Base-by-base conservation (phyloP, 2,113 vertebrate species). In the Etia nguti region DNA sequence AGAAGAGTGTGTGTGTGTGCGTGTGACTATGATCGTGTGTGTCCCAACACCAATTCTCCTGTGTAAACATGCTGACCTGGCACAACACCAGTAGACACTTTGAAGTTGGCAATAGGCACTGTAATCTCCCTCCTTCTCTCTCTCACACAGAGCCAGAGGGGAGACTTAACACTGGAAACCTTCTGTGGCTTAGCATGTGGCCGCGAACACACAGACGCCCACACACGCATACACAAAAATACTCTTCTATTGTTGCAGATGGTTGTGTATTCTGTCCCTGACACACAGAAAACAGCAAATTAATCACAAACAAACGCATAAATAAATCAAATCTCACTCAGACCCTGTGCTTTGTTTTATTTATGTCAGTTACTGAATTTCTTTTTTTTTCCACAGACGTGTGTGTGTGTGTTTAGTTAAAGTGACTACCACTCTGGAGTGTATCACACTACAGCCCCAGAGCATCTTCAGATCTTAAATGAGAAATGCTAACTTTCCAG, bases 1-100 rank as follows among this genome's bases (percentile, higher is more conserved):
- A 8, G 36, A 52, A 48, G 43, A 38, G 38, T 18, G 83, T 73
- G 77, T 57, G 77, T 31, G 38, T 26, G 36, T 5, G 57, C 4
- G 57, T 34, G 15, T 31, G 56, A 50, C 6, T 31, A 16, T 65
- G 62, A 34, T 83, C 88, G 70, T 87, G 89, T 91, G 90, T 83
- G 81, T 89, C 77, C 75, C 84, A 87, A 93, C 93, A 94, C 81
- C 93, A 89, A 93, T 94, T 93, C 92, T 88, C 88, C 80, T 83
- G 91, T 94, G 95, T 94, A 94, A 93, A 94, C 94, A 94, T 92
- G 94, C 93, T 94, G 94, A 95, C 90, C 93, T 93, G 90, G 94
- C 92, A 92, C 86, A 88, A 89, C 90, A 95, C 87, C 93, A 94
- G 90, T n/a, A 91, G 90, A 93, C 90, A 92, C 94, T 95, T 94